Evolutionary conservation across 2,113 vertebrate genomes (phyloP).

Genomic region (Mixornis gularis): DNA sequence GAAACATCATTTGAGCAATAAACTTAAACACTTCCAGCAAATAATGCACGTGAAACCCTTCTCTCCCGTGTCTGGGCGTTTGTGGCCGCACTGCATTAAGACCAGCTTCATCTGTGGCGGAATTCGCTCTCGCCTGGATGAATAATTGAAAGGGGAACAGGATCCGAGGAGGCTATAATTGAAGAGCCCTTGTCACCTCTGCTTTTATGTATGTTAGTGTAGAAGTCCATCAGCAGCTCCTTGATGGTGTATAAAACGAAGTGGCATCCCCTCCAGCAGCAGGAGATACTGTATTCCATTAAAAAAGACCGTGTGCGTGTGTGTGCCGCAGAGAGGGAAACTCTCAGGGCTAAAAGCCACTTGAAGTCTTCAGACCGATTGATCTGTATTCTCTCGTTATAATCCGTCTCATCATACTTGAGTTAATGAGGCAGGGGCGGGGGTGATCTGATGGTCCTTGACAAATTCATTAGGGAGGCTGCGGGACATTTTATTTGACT

Average conservation of each 20-base stretch:
- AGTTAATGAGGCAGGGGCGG: slow-evolving; percentile 81
- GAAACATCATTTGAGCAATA: slow-evolving; percentile 81
- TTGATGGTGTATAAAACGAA: slow-evolving; percentile 59
- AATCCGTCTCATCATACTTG: slow-evolving; percentile 80
- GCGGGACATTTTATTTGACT: slow-evolving; percentile 79
- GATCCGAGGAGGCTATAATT: slow-evolving; percentile 68
- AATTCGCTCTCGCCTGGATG: slow-evolving; percentile 60
- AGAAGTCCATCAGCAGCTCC: slow-evolving; percentile 72
- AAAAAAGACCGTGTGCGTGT: slow-evolving; percentile 39
- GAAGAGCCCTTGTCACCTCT: slow-evolving; percentile 76
- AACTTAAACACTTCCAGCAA: slow-evolving; percentile 82
- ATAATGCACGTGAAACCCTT: slow-evolving; percentile 52
- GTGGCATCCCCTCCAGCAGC: slow-evolving; percentile 65
- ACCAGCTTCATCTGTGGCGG: slow-evolving; percentile 54
- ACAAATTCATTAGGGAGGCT: slow-evolving; percentile 82
- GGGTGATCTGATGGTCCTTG: slow-evolving; percentile 76
- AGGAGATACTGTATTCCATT: slow-evolving; percentile 58
- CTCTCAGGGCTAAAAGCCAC: slow-evolving; percentile 76
- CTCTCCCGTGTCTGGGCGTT: not conserved
- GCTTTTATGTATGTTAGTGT: slow-evolving; percentile 71
- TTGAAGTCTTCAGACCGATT: slow-evolving; percentile 75
- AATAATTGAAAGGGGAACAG: slow-evolving; percentile 77
- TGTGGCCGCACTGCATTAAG: slow-evolving; percentile 3
- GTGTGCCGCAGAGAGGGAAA: slow-evolving; percentile 48
- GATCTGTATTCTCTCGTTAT: slow-evolving; percentile 78